Evolutionary conservation across 2,888 invertebrate genomes (phyloP).

Genomic region (Pristionchus exspectatus): DNA sequence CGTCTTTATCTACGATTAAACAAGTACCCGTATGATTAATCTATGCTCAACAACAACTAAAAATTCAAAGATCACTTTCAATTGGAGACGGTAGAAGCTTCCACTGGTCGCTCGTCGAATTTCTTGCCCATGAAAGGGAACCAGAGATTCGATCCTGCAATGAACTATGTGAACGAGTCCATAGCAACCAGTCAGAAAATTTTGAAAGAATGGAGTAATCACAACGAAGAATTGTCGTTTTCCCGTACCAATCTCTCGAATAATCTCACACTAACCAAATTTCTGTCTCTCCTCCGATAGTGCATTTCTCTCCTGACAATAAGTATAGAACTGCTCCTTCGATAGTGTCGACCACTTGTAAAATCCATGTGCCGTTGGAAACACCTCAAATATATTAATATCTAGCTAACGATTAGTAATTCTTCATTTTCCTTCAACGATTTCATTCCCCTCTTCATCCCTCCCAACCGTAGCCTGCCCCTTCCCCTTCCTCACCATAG

Average conservation of each 20-base stretch:
- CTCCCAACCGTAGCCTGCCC: not conserved
- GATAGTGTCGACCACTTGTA: constrained; percentile 34
- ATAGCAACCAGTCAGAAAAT: too few relatives aligned
- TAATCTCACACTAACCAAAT: constrained; percentile 59
- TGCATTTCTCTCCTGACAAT: constrained; percentile 64
- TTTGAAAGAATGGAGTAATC: too few relatives aligned
- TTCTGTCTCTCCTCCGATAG: constrained; percentile 65
- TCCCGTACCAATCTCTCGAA: not conserved
- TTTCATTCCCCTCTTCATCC: not conserved
- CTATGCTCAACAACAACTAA: constrained; percentile 16
- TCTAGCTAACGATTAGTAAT: too few relatives aligned
- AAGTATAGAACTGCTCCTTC: constrained; percentile 63
- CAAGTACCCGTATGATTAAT: constrained; percentile 8
- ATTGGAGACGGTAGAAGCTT: not conserved
- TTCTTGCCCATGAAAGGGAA: constrained; percentile 61
- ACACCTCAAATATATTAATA: constrained; percentile 11
- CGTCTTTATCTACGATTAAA: not conserved
- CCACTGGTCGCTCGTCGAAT: constrained; percentile 49
- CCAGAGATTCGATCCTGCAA: constrained; percentile 68
- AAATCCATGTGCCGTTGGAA: not conserved
- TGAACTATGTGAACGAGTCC: too few relatives aligned
- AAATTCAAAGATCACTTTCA: constrained; percentile 44
- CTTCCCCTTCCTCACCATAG: constrained; percentile 62
- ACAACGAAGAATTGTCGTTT: not conserved
- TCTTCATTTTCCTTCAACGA: too few relatives aligned